Conservation (phyloP, 2,888 invertebrate genomes). For the Limenitis camilla region DNA sequence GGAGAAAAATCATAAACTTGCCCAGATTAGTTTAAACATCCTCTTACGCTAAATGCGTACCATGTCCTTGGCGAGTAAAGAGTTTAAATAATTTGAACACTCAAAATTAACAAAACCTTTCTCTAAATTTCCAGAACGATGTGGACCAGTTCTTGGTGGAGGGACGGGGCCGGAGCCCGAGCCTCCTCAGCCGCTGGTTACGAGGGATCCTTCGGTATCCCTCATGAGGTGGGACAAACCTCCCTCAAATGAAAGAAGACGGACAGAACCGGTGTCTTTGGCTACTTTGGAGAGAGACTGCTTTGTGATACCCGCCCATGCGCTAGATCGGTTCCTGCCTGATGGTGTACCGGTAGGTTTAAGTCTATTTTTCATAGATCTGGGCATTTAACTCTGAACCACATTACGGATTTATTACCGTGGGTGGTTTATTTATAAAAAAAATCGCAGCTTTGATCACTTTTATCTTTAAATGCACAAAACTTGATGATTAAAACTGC, state of each 20-base stretch:
- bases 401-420: too few species aligned
- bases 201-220: constrained; percentile 79
- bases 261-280: constrained; percentile 82
- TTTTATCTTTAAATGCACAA: too few species aligned
- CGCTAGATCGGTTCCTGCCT: constrained; percentile 89
- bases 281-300: constrained; percentile 91
- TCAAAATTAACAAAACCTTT: not conserved
- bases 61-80: too few species aligned
- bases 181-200: constrained; percentile 81
- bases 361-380: constrained; percentile 12
- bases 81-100: not conserved
- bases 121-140: constrained; percentile 76
- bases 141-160: constrained; percentile 80
- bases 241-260: constrained; percentile 58
- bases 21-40: too few species aligned
- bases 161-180: constrained; percentile 78
- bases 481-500: too few species aligned
- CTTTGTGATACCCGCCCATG: constrained; percentile 94
- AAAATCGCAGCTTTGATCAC: too few species aligned
- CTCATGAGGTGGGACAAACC: constrained; percentile 67
- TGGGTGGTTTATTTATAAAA: too few species aligned
- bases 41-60: too few species aligned
- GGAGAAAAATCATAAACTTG: too few species aligned
- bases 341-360: constrained; percentile 86
- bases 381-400: too few species aligned